Percentiles rank a stretch among this genome's conserved stretches.
Evolutionary conservation across 2,113 vertebrate species (phyloP).

Genomic region (Columba janthina): DNA sequence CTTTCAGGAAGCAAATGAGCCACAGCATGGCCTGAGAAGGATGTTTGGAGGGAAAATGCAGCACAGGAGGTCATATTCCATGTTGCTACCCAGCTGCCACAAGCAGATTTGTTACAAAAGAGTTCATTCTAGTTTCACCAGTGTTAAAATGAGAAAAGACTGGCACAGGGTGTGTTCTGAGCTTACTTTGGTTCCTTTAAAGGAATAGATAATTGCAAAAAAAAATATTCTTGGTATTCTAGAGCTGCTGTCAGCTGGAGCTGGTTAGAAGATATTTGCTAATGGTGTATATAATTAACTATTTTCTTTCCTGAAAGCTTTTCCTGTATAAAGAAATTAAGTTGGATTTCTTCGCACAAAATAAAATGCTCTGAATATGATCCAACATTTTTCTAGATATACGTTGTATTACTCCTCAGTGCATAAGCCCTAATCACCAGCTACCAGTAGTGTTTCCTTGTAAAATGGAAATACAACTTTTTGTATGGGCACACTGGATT

Average conservation of each 20-base stretch:
- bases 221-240: background rate
- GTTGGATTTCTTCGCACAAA: background rate
- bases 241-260: background rate
- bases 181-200: background rate
- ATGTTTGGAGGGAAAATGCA: background rate
- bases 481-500: background rate
- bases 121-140: background rate
- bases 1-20: background rate
- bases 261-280: background rate
- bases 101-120: background rate
- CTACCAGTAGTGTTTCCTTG: background rate
- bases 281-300: background rate
- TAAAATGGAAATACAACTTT: background rate
- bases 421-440: background rate
- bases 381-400: background rate
- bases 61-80: background rate
- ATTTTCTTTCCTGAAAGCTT: background rate
- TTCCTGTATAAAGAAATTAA: background rate
- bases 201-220: background rate
- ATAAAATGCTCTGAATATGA: background rate
- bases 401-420: background rate
- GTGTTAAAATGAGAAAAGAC: background rate
- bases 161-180: background rate
- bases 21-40: background rate
- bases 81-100: background rate